These are phyloP conservation scores for Aptenodytes forsteri DNA, from an alignment of 2,113 vertebrate species.

Conservation along the genomic window DNA sequence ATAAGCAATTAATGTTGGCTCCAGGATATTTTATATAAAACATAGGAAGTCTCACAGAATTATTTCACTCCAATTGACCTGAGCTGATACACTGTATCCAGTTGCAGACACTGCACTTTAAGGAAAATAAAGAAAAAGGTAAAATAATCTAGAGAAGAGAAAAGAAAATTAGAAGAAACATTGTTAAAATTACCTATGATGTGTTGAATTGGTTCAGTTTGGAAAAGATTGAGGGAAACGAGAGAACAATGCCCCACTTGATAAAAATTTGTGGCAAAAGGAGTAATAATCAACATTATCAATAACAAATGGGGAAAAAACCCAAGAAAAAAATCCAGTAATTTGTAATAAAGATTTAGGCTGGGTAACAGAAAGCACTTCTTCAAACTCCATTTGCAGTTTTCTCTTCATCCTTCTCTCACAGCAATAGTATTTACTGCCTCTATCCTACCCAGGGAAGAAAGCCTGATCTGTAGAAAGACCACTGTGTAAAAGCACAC, in stretches of 20 bases:
- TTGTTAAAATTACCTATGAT: neutral
- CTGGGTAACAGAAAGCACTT: neutral
- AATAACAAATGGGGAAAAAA: rapidly evolving
- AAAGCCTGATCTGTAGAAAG: neutral
- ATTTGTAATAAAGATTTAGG: neutral
- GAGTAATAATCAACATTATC: neutral
- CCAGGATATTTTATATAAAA: neutral
- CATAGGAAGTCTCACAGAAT: neutral
- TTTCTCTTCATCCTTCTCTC: neutral
- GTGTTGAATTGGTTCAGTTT: neutral
- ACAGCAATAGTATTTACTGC: neutral
- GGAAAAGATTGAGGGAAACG: neutral
- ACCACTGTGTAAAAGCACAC: neutral
- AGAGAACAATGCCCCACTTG: neutral
- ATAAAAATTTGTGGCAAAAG: neutral
- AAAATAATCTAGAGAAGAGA: neutral
- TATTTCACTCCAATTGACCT: neutral
- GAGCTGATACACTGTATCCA: neutral
- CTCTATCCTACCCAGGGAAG: neutral
- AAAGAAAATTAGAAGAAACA: neutral
- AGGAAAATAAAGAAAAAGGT: neutral
- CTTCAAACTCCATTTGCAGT: neutral
- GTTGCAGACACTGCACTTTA: neutral
- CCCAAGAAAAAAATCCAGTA: neutral
- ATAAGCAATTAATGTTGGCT: neutral